phyloP scores from a whole-genome alignment of 2,888 invertebrate species.

The Chalcis sispes region DNA sequence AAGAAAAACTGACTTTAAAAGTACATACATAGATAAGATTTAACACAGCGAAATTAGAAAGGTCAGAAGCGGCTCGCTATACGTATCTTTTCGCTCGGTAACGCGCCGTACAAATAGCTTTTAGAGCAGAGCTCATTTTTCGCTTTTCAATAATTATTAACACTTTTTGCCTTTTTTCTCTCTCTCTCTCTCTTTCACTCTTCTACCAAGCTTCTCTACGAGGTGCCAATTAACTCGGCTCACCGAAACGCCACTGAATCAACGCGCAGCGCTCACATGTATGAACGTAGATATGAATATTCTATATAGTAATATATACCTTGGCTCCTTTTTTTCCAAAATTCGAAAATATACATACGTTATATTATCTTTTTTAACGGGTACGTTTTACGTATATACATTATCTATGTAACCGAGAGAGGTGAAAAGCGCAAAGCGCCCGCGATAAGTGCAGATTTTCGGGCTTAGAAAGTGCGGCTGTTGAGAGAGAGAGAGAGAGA shows the following conservation, averaged over 20 bases:
- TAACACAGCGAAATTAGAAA: conserved; percentile 17
- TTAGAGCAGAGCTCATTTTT: conserved; percentile 70
- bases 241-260: conserved; percentile 51
- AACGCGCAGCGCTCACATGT: conserved; percentile 5
- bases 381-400: no score
- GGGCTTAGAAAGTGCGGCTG: no score
- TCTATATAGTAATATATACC: no score
- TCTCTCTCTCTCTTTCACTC: conserved; percentile 54
- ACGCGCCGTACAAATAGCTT: conserved; percentile 71
- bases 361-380: no score
- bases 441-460: no score
- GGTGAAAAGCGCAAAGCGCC: no score
- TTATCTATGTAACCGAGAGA: no score
- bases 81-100: conserved; percentile 64
- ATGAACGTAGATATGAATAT: no score
- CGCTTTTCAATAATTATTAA: conserved; percentile 73
- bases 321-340: no score
- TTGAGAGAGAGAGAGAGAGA: no score
- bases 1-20: background rate
- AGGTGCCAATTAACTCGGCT: conserved; percentile 68
- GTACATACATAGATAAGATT: background rate
- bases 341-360: no score
- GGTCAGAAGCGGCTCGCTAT: conserved; percentile 39
- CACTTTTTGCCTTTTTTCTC: conserved; percentile 61
- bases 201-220: conserved; percentile 58